Evolutionary conservation across 2,888 invertebrate genomes (phyloP).

Genomic region (Lordiphosa andalusiaca): DNA sequence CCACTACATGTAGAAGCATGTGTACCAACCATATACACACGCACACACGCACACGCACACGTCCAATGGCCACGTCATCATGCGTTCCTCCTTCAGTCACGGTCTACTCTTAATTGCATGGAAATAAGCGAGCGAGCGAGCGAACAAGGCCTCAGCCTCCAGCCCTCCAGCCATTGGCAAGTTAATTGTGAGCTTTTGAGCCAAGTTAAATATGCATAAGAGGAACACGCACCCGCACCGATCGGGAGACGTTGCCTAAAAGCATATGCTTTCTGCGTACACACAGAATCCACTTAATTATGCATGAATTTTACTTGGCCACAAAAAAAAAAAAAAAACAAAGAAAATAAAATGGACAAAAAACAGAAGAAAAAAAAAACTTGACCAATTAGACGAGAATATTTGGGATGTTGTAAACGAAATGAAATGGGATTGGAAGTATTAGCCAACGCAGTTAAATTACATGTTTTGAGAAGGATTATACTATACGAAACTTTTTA

Average conservation of each 20-base stretch:
- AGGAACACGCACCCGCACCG: conserved; percentile 25
- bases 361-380: background rate
- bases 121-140: conserved; percentile 58
- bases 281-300: conserved; percentile 44
- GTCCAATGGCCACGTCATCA: conserved; percentile 2
- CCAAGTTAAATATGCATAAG: conserved; percentile 55
- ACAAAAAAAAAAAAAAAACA: conserved; percentile 20
- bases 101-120: conserved; percentile 52
- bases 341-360: background rate
- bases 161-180: conserved; percentile 22
- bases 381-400: too few relatives aligned
- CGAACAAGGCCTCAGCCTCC: conserved; percentile 46
- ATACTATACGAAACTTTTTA: too few relatives aligned
- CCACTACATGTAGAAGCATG: conserved; percentile 5
- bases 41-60: background rate
- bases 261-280: conserved; percentile 13
- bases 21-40: background rate
- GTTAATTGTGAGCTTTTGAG: conserved; percentile 59
- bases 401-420: too few relatives aligned
- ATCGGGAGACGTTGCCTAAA: conserved; percentile 31
- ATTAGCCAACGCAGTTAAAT: too few relatives aligned
- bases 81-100: conserved; percentile 4
- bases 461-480: too few relatives aligned
- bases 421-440: too few relatives aligned
- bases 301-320: conserved; percentile 57